phyloP scores from a whole-genome alignment of 2,113 vertebrate genomes.

The Trachemys scripta region DNA sequence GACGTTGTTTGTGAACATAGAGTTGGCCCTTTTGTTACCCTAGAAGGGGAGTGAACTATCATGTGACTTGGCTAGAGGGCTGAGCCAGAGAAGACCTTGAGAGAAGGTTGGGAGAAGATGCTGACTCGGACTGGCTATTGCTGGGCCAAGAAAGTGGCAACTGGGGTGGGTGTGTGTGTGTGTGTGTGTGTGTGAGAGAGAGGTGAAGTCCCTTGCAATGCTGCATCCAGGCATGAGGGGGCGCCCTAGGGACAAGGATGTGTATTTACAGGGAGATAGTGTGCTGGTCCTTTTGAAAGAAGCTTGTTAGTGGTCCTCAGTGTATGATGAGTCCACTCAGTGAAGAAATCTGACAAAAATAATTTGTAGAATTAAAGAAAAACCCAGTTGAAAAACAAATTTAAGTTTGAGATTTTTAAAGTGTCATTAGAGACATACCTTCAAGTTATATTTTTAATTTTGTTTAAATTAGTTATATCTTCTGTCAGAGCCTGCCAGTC shows the following conservation, averaged over 20 bases:
- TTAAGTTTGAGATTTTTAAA: conserved; percentile 8
- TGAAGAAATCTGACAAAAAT: neutral
- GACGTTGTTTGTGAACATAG: neutral
- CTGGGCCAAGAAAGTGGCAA: neutral
- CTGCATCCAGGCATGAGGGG: neutral
- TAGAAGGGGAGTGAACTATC: neutral
- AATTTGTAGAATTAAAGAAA: neutral
- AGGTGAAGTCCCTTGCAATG: neutral
- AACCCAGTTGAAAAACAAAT: neutral
- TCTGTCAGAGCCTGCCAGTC: conserved; percentile 22
- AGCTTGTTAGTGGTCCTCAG: neutral
- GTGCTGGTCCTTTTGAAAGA: neutral
- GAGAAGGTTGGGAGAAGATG: neutral
- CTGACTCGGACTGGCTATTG: neutral
- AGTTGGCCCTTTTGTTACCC: neutral
- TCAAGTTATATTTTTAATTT: neutral
- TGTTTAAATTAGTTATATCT: neutral
- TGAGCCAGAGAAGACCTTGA: neutral
- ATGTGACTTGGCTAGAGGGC: neutral
- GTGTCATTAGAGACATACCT: conserved; percentile 9
- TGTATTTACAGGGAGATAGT: neutral
- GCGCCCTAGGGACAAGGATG: neutral
- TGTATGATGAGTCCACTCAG: neutral
- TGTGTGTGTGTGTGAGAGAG: too few species aligned
- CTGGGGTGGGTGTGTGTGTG: neutral